phyloP scores from a whole-genome alignment of 2,797 vertebrate species.

The Enoplosus armatus region DNA sequence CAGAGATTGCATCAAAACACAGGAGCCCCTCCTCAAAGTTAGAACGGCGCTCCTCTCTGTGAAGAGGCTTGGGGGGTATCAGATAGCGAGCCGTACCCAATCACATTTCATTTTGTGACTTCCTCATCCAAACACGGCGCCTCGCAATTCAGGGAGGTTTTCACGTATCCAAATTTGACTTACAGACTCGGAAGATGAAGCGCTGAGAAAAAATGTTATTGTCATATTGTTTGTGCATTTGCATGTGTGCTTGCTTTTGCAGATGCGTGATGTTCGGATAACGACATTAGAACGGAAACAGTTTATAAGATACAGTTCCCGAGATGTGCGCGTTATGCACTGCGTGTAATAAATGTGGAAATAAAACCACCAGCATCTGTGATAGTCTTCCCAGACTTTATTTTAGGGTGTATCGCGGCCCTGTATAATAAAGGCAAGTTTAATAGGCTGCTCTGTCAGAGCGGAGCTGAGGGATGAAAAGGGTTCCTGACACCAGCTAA shows the following conservation, averaged over 20 bases:
- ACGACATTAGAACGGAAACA: slow-evolving; percentile 5
- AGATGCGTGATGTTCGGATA: slow-evolving; percentile 22
- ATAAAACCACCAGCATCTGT: slow-evolving; percentile 59
- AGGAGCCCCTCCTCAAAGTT: slow-evolving; percentile 30
- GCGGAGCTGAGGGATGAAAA: slow-evolving; percentile 74
- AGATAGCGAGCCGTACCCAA: slow-evolving; percentile 34
- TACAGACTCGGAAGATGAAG: slow-evolving; percentile 21
- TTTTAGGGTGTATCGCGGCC: slow-evolving; percentile 60
- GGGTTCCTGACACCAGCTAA: slow-evolving; percentile 76
- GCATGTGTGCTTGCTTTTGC: slow-evolving; percentile 2
- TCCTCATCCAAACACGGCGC: slow-evolving; percentile 7
- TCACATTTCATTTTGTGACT: slow-evolving; percentile 42
- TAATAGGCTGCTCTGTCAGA: slow-evolving; percentile 78
- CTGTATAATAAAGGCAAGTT: slow-evolving; percentile 75
- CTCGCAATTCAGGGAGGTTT: slow-evolving; percentile 31
- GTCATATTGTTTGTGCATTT: slow-evolving; percentile 16
- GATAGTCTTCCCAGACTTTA: slow-evolving; percentile 58
- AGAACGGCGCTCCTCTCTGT: neutral
- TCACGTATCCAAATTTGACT: slow-evolving; percentile 30
- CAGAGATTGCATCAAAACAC: slow-evolving; percentile 60
- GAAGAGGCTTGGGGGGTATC: slow-evolving; percentile 42
- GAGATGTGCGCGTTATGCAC: slow-evolving; percentile 33
- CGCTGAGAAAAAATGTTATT: neutral
- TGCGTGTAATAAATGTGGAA: slow-evolving; percentile 52
- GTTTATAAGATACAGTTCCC: slow-evolving; percentile 30